A percentile compares a stretch with the other conserved stretches of the same genome.
phyloP scores from a whole-genome alignment of 2,113 vertebrate species.

The Smithornis capensis region DNA sequence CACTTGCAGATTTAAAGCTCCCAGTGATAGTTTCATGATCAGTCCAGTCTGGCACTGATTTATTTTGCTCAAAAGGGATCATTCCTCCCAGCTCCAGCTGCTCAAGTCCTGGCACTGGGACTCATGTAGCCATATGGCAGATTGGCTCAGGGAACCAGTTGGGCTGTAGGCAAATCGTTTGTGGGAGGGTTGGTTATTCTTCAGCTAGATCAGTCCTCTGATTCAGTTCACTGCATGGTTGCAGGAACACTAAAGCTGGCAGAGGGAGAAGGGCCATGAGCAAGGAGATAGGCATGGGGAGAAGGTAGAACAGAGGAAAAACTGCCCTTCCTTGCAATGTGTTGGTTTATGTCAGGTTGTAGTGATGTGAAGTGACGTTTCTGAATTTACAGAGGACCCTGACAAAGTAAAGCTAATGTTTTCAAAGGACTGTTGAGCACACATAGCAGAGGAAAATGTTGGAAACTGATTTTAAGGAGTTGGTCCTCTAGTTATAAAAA shows the following conservation, averaged over 20 bases:
- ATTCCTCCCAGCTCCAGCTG: neutral
- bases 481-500: neutral
- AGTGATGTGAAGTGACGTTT: neutral
- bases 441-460: neutral
- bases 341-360: neutral
- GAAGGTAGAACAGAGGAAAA: neutral
- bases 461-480: neutral
- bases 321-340: neutral
- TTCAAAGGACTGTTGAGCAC: neutral
- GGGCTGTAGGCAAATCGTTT: neutral
- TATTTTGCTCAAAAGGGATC: neutral
- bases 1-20: neutral
- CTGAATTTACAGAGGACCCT: neutral
- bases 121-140: neutral
- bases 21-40: neutral
- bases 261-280: accelerated
- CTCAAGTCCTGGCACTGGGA: neutral
- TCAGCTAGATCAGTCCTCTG: neutral
- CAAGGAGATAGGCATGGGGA: neutral
- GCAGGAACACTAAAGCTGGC: accelerated
- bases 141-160: neutral
- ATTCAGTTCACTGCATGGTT: neutral
- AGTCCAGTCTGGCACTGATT: neutral
- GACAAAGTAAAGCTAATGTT: neutral
- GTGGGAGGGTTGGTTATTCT: neutral